Conservation (phyloP, 2,113 vertebrate genomes). For the Himantopus leucocephalus region DNA sequence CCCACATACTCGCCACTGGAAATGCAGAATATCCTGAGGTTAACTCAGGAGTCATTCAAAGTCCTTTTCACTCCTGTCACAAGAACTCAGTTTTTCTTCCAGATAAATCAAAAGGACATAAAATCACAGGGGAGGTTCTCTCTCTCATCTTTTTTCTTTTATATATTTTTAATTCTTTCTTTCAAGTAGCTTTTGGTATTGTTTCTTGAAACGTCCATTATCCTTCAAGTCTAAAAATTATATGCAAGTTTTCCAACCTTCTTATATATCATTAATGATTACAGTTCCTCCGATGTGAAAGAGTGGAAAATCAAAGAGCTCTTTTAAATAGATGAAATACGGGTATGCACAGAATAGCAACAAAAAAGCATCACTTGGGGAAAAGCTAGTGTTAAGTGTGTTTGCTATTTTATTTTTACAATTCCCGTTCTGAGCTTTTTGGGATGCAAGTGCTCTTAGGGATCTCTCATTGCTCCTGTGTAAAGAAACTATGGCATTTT, state of each 20-base stretch:
- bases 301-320: background rate
- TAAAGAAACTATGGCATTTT: background rate
- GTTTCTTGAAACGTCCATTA: background rate
- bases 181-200: background rate
- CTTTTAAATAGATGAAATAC: background rate
- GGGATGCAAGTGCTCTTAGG: background rate
- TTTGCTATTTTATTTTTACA: background rate
- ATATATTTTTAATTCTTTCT: slow-evolving; percentile 29
- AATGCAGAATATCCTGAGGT: background rate
- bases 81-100: background rate
- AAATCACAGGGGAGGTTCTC: background rate
- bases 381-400: background rate
- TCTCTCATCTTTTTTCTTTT: background rate
- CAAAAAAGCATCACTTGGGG: background rate
- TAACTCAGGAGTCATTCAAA: background rate
- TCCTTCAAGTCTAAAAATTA: background rate
- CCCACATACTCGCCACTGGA: background rate
- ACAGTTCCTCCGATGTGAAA: background rate
- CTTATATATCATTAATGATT: background rate
- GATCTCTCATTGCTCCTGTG: background rate
- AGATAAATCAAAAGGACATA: background rate
- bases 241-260: background rate
- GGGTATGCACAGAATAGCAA: background rate
- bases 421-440: background rate
- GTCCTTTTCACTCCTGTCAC: background rate